Percentiles rank a stretch among this genome's conserved stretches.
These are phyloP conservation scores for Potorous gilbertii DNA, from an alignment of 2,797 vertebrate genomes.

Conservation along the genomic window DNA sequence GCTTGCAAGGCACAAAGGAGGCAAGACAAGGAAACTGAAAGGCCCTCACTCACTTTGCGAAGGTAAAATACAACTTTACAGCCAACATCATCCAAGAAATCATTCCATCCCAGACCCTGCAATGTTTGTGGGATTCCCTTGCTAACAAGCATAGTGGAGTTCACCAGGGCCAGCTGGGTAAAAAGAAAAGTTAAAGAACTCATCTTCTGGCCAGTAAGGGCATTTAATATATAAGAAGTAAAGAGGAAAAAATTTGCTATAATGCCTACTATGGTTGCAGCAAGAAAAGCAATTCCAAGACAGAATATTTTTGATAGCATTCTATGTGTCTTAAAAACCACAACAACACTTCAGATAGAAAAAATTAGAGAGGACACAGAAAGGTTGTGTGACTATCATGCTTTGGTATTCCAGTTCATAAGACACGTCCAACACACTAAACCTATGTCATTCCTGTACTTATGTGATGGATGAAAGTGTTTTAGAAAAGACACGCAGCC, in stretches of 20 bases:
- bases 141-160: conserved; percentile 16
- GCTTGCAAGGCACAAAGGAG: background rate
- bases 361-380: no score
- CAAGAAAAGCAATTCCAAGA: background rate
- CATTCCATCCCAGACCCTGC: background rate
- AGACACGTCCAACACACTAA: no score
- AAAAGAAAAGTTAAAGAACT: conserved; percentile 5
- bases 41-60: background rate
- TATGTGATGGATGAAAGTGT: no score
- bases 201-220: background rate
- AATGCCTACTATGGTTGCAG: conserved; percentile 10
- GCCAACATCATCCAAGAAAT: background rate
- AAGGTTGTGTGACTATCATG: no score
- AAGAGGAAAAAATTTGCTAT: conserved; percentile 6
- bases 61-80: background rate
- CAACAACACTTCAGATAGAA: no score
- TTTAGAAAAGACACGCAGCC: no score
- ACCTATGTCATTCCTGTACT: no score
- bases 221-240: background rate
- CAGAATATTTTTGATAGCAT: no score
- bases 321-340: no score
- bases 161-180: background rate
- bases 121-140: background rate
- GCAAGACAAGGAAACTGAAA: background rate
- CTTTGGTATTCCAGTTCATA: no score